Evolutionary conservation across 2,113 vertebrate species (phyloP), one percentile per base, ranked within the genome.

Genomic region (Etheostoma spectabile): DNA sequence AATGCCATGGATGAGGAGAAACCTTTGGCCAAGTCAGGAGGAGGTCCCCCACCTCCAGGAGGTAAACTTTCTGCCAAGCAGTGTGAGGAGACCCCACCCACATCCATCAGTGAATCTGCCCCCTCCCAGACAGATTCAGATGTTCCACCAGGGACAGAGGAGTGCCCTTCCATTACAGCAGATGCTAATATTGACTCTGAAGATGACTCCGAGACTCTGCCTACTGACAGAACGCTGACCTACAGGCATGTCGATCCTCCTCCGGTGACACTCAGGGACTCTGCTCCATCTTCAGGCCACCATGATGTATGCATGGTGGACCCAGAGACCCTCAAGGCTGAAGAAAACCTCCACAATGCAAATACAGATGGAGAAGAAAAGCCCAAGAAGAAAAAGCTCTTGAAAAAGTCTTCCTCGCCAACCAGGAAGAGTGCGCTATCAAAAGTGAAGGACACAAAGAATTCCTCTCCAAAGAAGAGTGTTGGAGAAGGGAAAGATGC

Each of bases 131-230:
- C 97, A 0, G 98, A 99, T 89, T 99, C 98, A 0, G 98, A 99
- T 81, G 97, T 99, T 8, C 98, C 97, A 6, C 98, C 98, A 0
- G 98, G 98, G 59, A 99, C 98, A 0, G 98, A 99, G 77, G 98
- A 99, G 84, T 99, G 98, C 30, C 98, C 98, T 62, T 99, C 98
- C 65, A 99, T 99, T 86, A 99, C 98, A 81, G 97, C 98, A 8
- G 98, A 99, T 88, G 98, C 97, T 63, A 98, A 98, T 82, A 99
- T 99, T 55, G 98, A 99, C 91, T 99, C 98, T 0, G 98, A 99
- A 90, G 98, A 99, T 30, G 98, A 99, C 80, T 99, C 98, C 0
- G 98, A 99, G 93, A 99, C 98, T 66, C 96, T 99, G 71, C 98
- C 98, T 0, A 98, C 98, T 0, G 98, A 99, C 93, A 98, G 96